phyloP scores from a whole-genome alignment of 2,113 vertebrate species.

The Ceyx melanurus region DNA sequence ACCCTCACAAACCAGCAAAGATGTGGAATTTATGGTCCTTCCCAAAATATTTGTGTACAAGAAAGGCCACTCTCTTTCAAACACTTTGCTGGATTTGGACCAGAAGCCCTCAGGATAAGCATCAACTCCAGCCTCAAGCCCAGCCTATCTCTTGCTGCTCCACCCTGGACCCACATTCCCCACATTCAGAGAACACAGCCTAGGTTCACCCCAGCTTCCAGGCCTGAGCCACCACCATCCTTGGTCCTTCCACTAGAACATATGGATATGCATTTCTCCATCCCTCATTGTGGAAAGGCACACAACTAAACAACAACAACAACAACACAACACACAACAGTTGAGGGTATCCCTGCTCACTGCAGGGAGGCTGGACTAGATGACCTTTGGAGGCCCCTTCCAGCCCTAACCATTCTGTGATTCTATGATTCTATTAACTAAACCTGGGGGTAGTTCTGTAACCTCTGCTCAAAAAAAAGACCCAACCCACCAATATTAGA shows the following conservation, averaged over 20 bases:
- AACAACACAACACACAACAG: too few relatives aligned
- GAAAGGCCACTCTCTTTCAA: background rate
- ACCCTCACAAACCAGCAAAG: background rate
- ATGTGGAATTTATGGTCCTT: background rate
- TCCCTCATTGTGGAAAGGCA: background rate
- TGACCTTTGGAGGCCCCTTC: too few relatives aligned
- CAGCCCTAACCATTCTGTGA: too few relatives aligned
- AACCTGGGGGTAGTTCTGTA: background rate
- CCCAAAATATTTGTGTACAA: background rate
- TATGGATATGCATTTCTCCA: background rate
- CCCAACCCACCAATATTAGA: background rate
- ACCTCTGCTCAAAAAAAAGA: background rate
- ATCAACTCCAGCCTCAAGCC: background rate
- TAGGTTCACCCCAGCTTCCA: background rate
- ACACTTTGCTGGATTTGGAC: background rate
- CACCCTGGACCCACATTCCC: accelerated
- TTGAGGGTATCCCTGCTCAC: too few relatives aligned
- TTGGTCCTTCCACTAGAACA: background rate
- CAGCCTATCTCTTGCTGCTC: background rate
- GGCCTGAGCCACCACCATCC: background rate
- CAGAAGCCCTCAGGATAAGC: background rate
- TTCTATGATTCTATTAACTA: background rate
- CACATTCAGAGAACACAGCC: background rate
- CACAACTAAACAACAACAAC: background rate
- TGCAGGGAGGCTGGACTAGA: too few relatives aligned